phyloP scores from a whole-genome alignment of 2,888 invertebrate species.

The Plebejus argus region DNA sequence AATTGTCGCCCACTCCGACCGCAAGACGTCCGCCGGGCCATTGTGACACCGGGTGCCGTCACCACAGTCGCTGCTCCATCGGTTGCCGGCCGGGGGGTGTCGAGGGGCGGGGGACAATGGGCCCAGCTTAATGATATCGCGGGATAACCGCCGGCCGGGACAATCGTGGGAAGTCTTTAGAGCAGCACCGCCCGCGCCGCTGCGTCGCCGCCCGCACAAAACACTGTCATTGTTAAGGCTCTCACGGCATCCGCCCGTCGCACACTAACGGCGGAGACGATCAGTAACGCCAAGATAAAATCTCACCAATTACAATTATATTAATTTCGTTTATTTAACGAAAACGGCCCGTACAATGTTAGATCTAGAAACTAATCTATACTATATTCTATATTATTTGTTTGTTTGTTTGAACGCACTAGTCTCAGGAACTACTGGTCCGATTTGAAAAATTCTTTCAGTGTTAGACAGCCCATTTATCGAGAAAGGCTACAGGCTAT shows the following conservation, averaged over 20 bases:
- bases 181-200: not conserved
- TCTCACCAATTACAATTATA: not conserved
- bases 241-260: not conserved
- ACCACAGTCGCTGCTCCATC: constrained; percentile 4
- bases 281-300: not conserved
- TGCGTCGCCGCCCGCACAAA: not conserved
- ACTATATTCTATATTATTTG: too few species aligned
- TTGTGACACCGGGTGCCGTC: constrained; percentile 9
- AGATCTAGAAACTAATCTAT: too few species aligned
- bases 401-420: too few species aligned
- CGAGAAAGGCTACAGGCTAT: too few species aligned
- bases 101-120: not conserved
- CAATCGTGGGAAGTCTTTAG: constrained; percentile 10
- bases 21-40: constrained; percentile 15
- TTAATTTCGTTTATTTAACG: too few species aligned
- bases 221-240: constrained; percentile 1
- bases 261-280: not conserved
- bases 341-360: too few species aligned
- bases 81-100: not conserved
- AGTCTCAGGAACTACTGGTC: too few species aligned
- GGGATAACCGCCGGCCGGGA: not conserved
- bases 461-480: too few species aligned
- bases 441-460: too few species aligned
- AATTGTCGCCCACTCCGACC: not conserved
- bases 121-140: constrained; percentile 4